A percentile compares a stretch with the other conserved stretches of the same genome.
Conservation (phyloP, 2,113 vertebrate genomes). For the Apeltes quadracus region DNA sequence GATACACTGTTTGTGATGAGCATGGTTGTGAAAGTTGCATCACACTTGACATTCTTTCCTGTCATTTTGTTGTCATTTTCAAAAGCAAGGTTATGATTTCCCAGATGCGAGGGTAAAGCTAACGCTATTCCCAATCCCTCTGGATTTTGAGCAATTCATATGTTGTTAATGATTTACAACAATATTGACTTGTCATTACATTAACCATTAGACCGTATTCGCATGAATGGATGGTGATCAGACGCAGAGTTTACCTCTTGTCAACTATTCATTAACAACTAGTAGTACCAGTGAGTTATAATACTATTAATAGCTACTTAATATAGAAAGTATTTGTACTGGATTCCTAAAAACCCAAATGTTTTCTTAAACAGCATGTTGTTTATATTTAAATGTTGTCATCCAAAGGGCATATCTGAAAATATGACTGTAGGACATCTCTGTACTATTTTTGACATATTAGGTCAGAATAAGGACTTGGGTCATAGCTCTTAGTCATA, state of each 20-base stretch:
- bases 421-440: not conserved
- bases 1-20: not conserved
- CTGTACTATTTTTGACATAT: not conserved
- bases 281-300: not conserved
- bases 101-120: not conserved
- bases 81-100: not conserved
- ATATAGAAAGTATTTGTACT: not conserved
- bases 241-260: not conserved
- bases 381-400: not conserved
- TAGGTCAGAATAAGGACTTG: no score
- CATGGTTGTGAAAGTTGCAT: not conserved
- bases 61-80: not conserved
- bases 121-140: not conserved
- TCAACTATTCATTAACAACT: not conserved
- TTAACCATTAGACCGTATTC: not conserved
- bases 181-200: not conserved
- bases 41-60: not conserved
- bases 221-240: conserved; percentile 6
- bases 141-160: not conserved
- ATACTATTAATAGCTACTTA: not conserved
- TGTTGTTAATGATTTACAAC: not conserved
- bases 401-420: not conserved
- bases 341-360: not conserved
- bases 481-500: not conserved
- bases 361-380: not conserved